Percentiles rank a stretch among this genome's conserved stretches.
Conservation (phyloP, 2,113 vertebrate genomes). For the Steatornis caripensis region DNA sequence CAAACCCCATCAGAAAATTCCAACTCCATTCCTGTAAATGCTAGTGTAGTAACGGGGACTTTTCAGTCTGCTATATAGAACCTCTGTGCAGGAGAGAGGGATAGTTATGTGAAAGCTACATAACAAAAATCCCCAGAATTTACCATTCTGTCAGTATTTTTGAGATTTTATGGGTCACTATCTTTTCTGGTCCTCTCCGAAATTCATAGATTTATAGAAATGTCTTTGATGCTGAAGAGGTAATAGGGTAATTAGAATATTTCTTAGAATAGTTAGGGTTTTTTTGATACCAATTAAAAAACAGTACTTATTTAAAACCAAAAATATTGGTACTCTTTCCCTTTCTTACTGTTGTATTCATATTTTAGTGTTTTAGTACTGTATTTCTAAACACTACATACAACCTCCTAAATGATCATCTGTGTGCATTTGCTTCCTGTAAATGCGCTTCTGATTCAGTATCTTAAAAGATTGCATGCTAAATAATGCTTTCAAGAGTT, state of each 20-base stretch:
- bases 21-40: neutral
- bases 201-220: neutral
- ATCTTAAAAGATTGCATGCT: neutral
- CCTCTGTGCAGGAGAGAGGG: neutral
- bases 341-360: neutral
- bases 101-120: neutral
- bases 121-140: neutral
- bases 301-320: neutral
- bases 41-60: neutral
- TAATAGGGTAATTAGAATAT: neutral
- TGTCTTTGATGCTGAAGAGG: neutral
- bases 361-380: neutral
- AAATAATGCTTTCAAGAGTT: neutral
- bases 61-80: neutral
- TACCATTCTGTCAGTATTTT: neutral
- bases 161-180: neutral
- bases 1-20: neutral
- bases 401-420: neutral
- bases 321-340: neutral
- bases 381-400: neutral
- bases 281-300: neutral
- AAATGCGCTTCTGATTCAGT: neutral
- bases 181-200: neutral
- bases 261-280: neutral
- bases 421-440: neutral